These are phyloP conservation scores for Emydoidea blandingii DNA, from an alignment of 2,797 vertebrate species.

Conservation along the genomic window DNA sequence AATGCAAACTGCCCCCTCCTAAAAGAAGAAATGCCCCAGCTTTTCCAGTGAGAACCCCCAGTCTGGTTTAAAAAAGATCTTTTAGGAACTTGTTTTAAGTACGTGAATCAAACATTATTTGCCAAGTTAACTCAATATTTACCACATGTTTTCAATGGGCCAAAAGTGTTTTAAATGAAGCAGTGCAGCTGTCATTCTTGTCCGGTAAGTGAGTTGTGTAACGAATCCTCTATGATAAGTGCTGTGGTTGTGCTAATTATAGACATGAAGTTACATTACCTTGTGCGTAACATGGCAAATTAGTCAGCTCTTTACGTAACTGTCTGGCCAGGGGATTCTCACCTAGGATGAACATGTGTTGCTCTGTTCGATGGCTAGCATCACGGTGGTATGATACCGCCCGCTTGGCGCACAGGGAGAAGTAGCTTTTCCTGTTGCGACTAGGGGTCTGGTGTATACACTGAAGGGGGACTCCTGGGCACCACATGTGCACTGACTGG, in stretches of 20 bases:
- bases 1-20: background rate
- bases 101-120: background rate
- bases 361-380: background rate
- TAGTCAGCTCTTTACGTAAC: background rate
- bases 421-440: background rate
- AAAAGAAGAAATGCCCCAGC: background rate
- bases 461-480: background rate
- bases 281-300: background rate
- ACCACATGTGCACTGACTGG: background rate
- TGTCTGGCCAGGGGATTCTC: background rate
- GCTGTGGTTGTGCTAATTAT: rapidly evolving
- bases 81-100: background rate
- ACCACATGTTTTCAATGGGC: background rate
- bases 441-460: background rate
- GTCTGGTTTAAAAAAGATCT: background rate
- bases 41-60: background rate
- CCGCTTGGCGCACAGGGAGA: background rate
- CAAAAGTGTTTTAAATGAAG: background rate
- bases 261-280: background rate
- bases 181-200: background rate
- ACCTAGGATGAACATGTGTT: background rate
- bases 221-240: background rate
- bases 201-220: background rate
- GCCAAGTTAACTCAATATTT: background rate
- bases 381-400: rapidly evolving